Evolutionary conservation across 2,888 invertebrate genomes (phyloP).

Genomic region (Meta bourneti): DNA sequence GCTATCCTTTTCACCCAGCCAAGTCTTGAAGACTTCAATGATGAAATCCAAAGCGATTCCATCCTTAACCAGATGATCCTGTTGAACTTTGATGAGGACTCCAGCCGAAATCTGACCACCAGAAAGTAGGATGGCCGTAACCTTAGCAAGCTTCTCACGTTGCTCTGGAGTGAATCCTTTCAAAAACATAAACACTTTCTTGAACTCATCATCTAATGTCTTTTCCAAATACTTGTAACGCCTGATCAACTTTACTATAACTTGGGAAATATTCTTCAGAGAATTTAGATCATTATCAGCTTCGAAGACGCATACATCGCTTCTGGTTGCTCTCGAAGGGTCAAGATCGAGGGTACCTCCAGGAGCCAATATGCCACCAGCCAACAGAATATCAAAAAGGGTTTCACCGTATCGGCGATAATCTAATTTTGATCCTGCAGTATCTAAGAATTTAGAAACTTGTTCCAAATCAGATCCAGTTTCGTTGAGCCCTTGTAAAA

Average conservation of each 20-base stretch:
- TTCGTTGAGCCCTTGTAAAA: conserved; percentile 92
- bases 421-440: conserved; percentile 96
- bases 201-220: conserved; percentile 98
- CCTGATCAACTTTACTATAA: conserved; percentile 97
- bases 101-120: conserved; percentile 94
- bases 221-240: conserved; percentile 99
- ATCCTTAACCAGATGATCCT: conserved; percentile 88
- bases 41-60: conserved; percentile 95
- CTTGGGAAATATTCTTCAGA: conserved; percentile 90
- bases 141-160: conserved; percentile 94
- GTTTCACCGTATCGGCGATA: conserved; percentile 99
- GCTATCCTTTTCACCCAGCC: conserved; percentile 94
- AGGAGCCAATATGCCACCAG: conserved; percentile 94
- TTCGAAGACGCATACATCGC: conserved; percentile 94
- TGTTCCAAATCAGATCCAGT: conserved; percentile 92
- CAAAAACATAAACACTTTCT: conserved; percentile 93
- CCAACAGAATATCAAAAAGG: conserved; percentile 98
- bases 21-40: conserved; percentile 93
- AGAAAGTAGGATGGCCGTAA: conserved; percentile 96
- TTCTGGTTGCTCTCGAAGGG: conserved; percentile 88
- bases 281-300: conserved; percentile 92
- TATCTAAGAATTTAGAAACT: conserved; percentile 96
- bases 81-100: conserved; percentile 84
- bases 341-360: conserved; percentile 95
- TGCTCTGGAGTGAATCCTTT: conserved; percentile 95